Evolutionary conservation across 2,797 vertebrate species (phyloP).

Genomic region (Netta rufina): DNA sequence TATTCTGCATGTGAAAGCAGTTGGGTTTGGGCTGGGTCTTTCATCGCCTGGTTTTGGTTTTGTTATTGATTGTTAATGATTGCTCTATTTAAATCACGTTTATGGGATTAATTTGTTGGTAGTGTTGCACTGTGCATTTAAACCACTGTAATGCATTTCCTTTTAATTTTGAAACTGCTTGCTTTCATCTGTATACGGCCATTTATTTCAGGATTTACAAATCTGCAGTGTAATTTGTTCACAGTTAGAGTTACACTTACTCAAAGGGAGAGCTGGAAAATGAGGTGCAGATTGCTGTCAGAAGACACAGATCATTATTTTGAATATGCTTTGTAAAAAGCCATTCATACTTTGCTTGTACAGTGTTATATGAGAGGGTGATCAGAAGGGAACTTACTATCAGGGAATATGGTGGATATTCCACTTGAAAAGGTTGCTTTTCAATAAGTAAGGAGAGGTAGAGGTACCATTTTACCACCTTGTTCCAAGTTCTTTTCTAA

Average conservation of each 20-base stretch:
- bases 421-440: not conserved
- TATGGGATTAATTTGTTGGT: not conserved
- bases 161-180: not conserved
- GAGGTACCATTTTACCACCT: not conserved
- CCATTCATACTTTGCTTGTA: not conserved
- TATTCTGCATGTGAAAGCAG: not conserved
- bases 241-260: not conserved
- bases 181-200: not conserved
- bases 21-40: not conserved
- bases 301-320: not conserved
- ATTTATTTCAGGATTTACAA: slow-evolving; percentile 38
- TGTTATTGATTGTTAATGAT: not conserved
- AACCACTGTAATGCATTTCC: not conserved
- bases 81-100: not conserved
- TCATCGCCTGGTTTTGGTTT: not conserved
- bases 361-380: not conserved
- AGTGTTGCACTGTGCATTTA: not conserved
- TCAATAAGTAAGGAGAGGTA: not conserved
- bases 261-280: not conserved
- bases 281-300: not conserved
- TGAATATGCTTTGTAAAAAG: not conserved
- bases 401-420: not conserved
- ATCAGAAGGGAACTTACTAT: not conserved
- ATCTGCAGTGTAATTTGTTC: slow-evolving; percentile 26
- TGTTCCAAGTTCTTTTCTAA: not conserved